Conservation (phyloP, 2,888 invertebrate genomes). For the Phymatocera aterrima region DNA sequence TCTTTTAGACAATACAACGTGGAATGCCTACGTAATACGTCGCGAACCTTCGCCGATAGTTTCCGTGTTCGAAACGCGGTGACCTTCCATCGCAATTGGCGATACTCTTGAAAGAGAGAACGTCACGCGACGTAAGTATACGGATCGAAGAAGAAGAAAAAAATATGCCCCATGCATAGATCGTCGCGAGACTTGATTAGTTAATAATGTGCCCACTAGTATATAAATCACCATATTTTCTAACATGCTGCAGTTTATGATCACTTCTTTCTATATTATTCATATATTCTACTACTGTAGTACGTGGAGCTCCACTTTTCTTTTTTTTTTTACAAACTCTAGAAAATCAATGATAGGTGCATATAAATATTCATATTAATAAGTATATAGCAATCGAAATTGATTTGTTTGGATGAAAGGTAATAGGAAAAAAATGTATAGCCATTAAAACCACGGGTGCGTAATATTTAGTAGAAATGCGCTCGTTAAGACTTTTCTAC, state of each 20-base stretch:
- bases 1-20: background rate
- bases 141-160: background rate
- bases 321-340: no score
- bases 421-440: background rate
- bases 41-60: background rate
- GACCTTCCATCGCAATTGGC: constrained; percentile 30
- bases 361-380: no score
- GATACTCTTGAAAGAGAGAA: constrained; percentile 6
- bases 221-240: background rate
- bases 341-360: no score
- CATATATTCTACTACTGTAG: no score
- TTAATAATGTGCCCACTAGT: no score
- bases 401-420: background rate
- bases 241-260: background rate
- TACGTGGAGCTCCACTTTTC: no score
- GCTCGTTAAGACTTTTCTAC: background rate
- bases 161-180: background rate
- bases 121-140: background rate
- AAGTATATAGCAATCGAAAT: background rate
- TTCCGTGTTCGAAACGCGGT: constrained; percentile 1
- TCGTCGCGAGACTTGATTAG: background rate
- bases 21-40: background rate
- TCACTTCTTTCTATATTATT: background rate
- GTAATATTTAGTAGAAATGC: background rate
- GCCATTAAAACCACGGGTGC: no score